Percentiles rank a stretch among this genome's conserved stretches.
These are phyloP conservation scores for Meganola albula DNA, from an alignment of 2,888 invertebrate species.

Conservation along the genomic window DNA sequence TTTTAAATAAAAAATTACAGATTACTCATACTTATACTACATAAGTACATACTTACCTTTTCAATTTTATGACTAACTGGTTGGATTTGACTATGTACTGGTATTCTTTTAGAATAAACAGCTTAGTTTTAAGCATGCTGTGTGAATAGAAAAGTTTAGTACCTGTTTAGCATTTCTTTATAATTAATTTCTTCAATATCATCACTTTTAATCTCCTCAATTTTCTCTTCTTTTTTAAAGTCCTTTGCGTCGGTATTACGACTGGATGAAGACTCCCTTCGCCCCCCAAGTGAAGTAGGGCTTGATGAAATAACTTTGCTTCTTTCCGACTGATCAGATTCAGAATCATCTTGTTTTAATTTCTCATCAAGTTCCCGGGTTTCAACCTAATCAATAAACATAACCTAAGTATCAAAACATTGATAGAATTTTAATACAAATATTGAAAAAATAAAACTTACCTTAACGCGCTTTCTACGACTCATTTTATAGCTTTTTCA, in stretches of 20 bases:
- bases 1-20: no score
- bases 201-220: conserved; percentile 77
- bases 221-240: conserved; percentile 61
- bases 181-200: conserved; percentile 80
- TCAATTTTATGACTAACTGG: no score
- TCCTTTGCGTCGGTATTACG: conserved; percentile 64
- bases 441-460: conserved; percentile 12
- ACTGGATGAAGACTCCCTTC: conserved; percentile 73
- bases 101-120: no score
- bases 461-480: conserved; percentile 79
- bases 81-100: no score
- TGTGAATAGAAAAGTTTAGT: no score
- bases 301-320: conserved; percentile 78
- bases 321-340: conserved; percentile 80
- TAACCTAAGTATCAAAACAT: conserved; percentile 64
- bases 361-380: conserved; percentile 82
- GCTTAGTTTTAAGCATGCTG: no score
- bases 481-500: no score
- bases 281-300: conserved; percentile 68
- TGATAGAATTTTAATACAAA: conserved; percentile 8
- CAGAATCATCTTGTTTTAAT: conserved; percentile 80
- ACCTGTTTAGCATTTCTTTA: conserved; percentile 33
- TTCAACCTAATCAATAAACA: conserved; percentile 75
- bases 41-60: no score
- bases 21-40: background rate